Evolutionary conservation across 2,888 invertebrate genomes (phyloP), one percentile per base, ranked within the genome.

Genomic region (Sylvicola cinctus): DNA sequence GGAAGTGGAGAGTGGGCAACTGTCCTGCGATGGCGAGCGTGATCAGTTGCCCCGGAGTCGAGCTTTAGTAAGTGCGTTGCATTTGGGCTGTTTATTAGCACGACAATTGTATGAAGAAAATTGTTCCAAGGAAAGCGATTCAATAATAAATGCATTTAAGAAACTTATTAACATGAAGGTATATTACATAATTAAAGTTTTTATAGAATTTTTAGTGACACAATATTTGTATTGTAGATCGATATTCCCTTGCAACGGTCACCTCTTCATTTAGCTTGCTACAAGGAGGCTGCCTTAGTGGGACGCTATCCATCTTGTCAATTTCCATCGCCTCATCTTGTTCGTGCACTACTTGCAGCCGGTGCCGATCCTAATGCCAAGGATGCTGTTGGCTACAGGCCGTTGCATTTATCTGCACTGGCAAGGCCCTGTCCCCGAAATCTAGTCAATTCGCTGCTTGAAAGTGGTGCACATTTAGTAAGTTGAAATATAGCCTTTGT

Each of bases 361-460:
- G 91, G 90, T 10, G 85, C 87, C 1, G 68, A 76, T 56, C 74
- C 80, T 1, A 76, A 76, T 55, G 74, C 75, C 1, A 57, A 68
- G 3, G 91, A 93, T 56, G 71, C 74, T 34, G 74, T 74, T 36
- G 84, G 83, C 14, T 87, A 88, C 60, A 87, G 87, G 14, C 79
- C 90, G 10, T 65, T 93, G 33, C 91, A 91, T 53, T 63, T 88
- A 39, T 76, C 78, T 1, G 83, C 81, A 40, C 69, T 75, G 55
- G 71, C 75, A 37, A 55, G 62, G 42, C 77, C 77, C 1, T 77
- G 76, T 46, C 73, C 77, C 0, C 61, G 70, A 3, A 69, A 68
- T 29, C 66, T 88, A 29, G 73, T 83, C 1, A 65, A 68, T 43
- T 68, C 70, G 7, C 61, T 95, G 5, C 65, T 93, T 1, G 61